Percentiles rank a stretch among this genome's conserved stretches.
These are phyloP conservation scores for Crenuchus spilurus DNA, from an alignment of 2,797 vertebrate genomes.

Conservation along the genomic window DNA sequence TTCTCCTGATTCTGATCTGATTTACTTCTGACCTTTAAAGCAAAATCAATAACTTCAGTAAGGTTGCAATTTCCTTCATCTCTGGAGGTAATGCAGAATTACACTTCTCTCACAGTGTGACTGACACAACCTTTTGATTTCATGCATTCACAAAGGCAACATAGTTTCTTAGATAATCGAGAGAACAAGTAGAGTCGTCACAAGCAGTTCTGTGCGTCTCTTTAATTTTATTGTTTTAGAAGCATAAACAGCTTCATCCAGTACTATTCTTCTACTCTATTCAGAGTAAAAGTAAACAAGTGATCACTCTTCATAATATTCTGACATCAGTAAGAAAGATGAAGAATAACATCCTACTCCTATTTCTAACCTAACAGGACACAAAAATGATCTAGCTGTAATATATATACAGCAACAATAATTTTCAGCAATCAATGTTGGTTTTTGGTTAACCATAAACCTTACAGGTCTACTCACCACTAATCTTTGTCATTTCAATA, in stretches of 20 bases:
- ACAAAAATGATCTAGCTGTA: too few relatives aligned
- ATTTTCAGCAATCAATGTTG: too few relatives aligned
- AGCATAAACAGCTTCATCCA: background rate
- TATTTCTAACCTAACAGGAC: too few relatives aligned
- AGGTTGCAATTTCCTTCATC: background rate
- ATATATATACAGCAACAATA: too few relatives aligned
- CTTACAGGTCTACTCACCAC: too few relatives aligned
- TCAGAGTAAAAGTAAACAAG: too few relatives aligned
- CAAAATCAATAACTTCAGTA: slow-evolving; percentile 14
- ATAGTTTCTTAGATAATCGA: background rate
- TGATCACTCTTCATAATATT: too few relatives aligned
- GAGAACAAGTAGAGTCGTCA: background rate
- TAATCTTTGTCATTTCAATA: too few relatives aligned
- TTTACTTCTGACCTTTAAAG: slow-evolving; percentile 32
- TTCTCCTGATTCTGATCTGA: slow-evolving; percentile 10
- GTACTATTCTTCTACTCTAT: too few relatives aligned
- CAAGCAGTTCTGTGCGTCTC: background rate
- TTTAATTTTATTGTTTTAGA: background rate
- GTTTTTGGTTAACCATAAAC: too few relatives aligned
- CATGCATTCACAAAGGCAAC: background rate
- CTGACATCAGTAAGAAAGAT: too few relatives aligned
- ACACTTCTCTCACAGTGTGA: background rate
- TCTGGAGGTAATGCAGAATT: background rate
- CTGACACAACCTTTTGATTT: background rate
- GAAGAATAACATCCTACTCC: too few relatives aligned